Evolutionary conservation across 1,140 invertebrate species (phyloP).

Genomic region (Tribolium madens): DNA sequence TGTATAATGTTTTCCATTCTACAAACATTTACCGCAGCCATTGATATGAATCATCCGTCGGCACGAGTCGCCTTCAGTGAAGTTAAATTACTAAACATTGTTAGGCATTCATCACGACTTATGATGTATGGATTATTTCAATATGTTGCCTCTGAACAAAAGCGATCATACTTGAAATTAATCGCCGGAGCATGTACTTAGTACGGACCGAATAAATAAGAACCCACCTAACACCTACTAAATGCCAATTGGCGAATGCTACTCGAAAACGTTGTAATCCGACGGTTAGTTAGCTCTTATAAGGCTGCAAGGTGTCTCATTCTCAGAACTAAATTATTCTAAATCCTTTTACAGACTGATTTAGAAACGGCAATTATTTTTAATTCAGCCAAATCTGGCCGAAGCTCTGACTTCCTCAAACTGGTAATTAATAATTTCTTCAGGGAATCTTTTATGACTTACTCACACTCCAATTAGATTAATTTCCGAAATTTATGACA

Average conservation of each 20-base stretch:
- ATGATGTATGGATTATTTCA: slow-evolving; percentile 54
- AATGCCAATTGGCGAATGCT: background rate
- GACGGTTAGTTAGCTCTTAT: background rate
- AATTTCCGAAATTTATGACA: slow-evolving; percentile 5
- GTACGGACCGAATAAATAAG: slow-evolving; percentile 26
- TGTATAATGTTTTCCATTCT: slow-evolving; percentile 45
- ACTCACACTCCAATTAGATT: background rate
- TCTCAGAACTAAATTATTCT: background rate
- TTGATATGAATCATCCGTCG: slow-evolving; percentile 56
- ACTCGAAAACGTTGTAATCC: background rate
- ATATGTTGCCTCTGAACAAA: slow-evolving; percentile 52
- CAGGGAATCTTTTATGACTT: background rate
- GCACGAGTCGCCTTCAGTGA: slow-evolving; percentile 57
- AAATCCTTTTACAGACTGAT: background rate
- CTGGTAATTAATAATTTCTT: slow-evolving; percentile 8
- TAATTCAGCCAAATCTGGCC: slow-evolving; percentile 4
- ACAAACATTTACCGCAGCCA: slow-evolving; percentile 42
- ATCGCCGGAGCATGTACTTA: slow-evolving; percentile 44
- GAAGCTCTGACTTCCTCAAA: slow-evolving; percentile 7
- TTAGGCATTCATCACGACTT: slow-evolving; percentile 55
- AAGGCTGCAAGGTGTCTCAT: background rate
- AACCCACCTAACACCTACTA: slow-evolving; percentile 15
- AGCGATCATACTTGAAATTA: slow-evolving; percentile 44
- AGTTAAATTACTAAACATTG: slow-evolving; percentile 57
- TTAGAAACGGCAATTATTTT: background rate